Conservation (phyloP, 2,888 invertebrate genomes). For the Ennomos quercinarius region DNA sequence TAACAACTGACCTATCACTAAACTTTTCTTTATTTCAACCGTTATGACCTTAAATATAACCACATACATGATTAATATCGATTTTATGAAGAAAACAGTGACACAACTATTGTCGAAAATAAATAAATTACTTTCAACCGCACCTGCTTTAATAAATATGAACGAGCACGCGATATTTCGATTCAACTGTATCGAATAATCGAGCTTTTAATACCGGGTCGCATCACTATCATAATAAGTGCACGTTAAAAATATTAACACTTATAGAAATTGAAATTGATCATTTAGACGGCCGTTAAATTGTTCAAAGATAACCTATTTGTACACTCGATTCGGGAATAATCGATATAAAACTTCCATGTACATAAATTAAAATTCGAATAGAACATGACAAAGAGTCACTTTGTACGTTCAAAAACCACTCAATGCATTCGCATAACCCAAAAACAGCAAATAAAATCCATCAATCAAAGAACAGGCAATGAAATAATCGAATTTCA, state of each 20-base stretch:
- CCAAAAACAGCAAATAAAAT: constrained; percentile 65
- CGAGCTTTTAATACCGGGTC: constrained; percentile 59
- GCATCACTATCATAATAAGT: constrained; percentile 63
- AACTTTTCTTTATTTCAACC: constrained; percentile 5
- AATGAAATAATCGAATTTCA: constrained; percentile 81
- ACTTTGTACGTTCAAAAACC: constrained; percentile 70
- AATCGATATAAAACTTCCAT: neutral
- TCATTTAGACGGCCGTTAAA: constrained; percentile 43
- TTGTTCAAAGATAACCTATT: constrained; percentile 24
- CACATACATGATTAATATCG: constrained; percentile 39
- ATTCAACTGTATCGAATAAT: constrained; percentile 72
- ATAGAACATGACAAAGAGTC: constrained; percentile 54
- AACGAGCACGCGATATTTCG: constrained; percentile 65
- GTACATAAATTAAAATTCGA: constrained; percentile 5
- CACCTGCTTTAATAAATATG: constrained; percentile 60
- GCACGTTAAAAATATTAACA: constrained; percentile 54
- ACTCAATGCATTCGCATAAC: constrained; percentile 58
- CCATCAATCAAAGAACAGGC: constrained; percentile 82
- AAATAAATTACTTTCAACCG: constrained; percentile 41
- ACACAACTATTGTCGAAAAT: constrained; percentile 44
- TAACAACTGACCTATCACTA: constrained; percentile 7
- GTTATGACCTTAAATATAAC: constrained; percentile 21
- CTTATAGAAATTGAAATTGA: constrained; percentile 65
- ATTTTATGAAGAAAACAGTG: constrained; percentile 36
- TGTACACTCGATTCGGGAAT: constrained; percentile 33